Conservation (phyloP, 2,797 vertebrate genomes). For the Crenuchus spilurus region DNA sequence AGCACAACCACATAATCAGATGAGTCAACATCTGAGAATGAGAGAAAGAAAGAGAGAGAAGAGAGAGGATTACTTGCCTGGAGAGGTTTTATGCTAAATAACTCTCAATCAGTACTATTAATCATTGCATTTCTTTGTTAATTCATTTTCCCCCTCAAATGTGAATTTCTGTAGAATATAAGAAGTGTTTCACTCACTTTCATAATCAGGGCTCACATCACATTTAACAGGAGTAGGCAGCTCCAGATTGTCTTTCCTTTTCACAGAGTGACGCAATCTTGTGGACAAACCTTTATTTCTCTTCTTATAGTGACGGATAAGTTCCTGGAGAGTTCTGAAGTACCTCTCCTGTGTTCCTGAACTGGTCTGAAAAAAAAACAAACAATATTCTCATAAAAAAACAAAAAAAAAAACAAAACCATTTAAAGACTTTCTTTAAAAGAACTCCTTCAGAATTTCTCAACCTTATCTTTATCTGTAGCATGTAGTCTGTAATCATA, state of each 20-base stretch:
- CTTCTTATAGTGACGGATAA: slow-evolving; percentile 68
- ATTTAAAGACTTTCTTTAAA: background rate
- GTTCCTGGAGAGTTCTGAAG: slow-evolving; percentile 67
- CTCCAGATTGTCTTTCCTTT: slow-evolving; percentile 59
- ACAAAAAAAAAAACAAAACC: background rate
- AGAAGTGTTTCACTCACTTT: slow-evolving; percentile 58
- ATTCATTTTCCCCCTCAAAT: background rate
- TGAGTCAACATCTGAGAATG: slow-evolving; percentile 36
- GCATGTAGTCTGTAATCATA: too few relatives aligned
- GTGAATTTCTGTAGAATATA: background rate
- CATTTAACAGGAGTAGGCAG: background rate
- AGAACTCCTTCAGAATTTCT: too few relatives aligned
- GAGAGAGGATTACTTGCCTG: too few relatives aligned
- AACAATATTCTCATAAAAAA: background rate
- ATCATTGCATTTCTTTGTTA: too few relatives aligned
- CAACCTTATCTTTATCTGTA: background rate
- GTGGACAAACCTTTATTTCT: slow-evolving; percentile 67
- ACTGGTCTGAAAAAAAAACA: slow-evolving; percentile 51
- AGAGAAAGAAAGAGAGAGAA: background rate
- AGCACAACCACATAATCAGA: slow-evolving; percentile 54
- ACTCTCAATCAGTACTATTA: too few relatives aligned
- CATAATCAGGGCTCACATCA: slow-evolving; percentile 52
- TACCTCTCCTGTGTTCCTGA: slow-evolving; percentile 47
- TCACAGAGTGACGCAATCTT: slow-evolving; percentile 59
- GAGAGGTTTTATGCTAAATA: too few relatives aligned